Conservation (phyloP, 2,113 vertebrate species). For the Ptyas mucosa region DNA sequence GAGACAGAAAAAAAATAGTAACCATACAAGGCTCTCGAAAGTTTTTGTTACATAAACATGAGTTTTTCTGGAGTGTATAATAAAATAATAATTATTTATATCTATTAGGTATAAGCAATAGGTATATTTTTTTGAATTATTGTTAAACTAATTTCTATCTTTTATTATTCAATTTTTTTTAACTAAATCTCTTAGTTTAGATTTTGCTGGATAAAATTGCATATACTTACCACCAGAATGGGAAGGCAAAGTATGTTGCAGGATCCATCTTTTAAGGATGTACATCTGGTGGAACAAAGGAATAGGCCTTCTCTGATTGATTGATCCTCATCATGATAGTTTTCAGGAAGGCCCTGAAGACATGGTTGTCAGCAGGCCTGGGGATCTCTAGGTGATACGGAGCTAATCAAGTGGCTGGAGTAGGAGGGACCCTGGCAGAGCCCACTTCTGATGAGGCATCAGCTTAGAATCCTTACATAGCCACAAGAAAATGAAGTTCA, state of each 20-base stretch:
- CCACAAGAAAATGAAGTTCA: neutral
- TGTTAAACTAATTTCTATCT: neutral
- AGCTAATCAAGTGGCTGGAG: neutral
- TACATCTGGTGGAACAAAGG: neutral
- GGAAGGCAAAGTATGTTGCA: neutral
- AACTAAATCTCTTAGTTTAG: neutral
- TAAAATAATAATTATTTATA: constrained; percentile 37
- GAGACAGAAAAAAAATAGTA: neutral
- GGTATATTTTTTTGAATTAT: neutral
- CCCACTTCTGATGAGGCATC: neutral
- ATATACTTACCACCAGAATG: neutral
- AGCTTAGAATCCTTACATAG: neutral
- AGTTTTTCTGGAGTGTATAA: constrained; percentile 38
- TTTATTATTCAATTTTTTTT: neutral
- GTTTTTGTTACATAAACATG: constrained; percentile 46
- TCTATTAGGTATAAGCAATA: neutral
- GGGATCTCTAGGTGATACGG: neutral
- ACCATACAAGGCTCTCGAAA: constrained; percentile 20
- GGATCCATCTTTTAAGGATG: neutral
- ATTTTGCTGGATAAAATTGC: neutral
- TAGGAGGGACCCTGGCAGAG: neutral
- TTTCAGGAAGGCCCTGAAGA: neutral
- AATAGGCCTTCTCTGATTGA: neutral
- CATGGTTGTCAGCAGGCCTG: neutral
- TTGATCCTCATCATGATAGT: neutral